Base-by-base conservation (phyloP, 2,888 invertebrate species). In the Agriotes lineatus region DNA sequence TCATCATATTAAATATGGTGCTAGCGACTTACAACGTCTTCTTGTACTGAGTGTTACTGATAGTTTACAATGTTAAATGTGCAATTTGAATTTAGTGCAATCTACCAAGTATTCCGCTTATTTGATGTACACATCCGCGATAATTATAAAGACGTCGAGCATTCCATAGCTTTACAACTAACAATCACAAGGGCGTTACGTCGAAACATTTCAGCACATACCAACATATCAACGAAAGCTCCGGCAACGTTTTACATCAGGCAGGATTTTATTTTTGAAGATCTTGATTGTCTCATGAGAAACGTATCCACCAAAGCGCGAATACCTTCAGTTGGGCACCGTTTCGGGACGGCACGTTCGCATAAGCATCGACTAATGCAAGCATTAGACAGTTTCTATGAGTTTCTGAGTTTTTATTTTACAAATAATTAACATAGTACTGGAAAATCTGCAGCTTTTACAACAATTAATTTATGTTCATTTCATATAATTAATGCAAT, bases 1-100 rank as follows among this genome's bases (percentile, higher is more conserved):
- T 72, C 79, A 79, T 80, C 82, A 79, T 82, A 82, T 82, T 75
- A 78, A 75, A 81, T 81, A 80, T 80, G 82, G 78, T 80, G 81
- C 78, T 79, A 76, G 59, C 58, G 56, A 72, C 61, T 60, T 71
- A 64, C 54, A 52, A 68, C 45, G 59, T 70, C 68, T 58, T 48
- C 63, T 72, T 71, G 66, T 61, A 66, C 58, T 61, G 56, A 69
- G 33, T 67, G 68, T 71, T 70, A 68, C 70, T 64, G 64, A 71
- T 73, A 56, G 52, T 73, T 76, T 74, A 74, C 63, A 58, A 68
- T 70, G 63, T 69, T 75, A 69, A 71, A 76, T 75, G 77, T 77
- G 77, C 77, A 77, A 77, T 77, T 74, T 74, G 71, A 73, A 72
- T 62, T 68, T 75, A 72, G 74, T 73, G 75, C 76, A 75, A 74